Conservation (phyloP, 2,113 vertebrate species). For the Cinclus cinclus region DNA sequence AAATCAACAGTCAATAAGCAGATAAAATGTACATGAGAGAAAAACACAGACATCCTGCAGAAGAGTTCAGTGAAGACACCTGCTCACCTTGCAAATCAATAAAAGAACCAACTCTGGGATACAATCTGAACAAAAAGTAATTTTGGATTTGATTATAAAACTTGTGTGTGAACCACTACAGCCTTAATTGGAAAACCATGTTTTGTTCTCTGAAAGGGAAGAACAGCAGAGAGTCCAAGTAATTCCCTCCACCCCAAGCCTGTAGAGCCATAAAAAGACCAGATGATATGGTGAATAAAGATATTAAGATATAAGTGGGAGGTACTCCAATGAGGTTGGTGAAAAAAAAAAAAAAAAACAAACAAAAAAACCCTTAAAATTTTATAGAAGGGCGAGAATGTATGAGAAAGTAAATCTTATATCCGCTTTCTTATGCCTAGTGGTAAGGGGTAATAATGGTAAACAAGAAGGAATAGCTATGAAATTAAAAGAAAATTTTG, state of each 20-base stretch:
- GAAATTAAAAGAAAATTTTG: not conserved
- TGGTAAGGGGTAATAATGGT: not conserved
- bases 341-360: too few species aligned
- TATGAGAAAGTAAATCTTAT: not conserved
- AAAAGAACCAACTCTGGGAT: not conserved
- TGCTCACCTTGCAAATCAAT: not conserved
- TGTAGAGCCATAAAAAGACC: not conserved
- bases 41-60: not conserved
- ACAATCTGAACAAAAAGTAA: not conserved
- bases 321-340: not conserved
- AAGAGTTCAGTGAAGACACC: not conserved
- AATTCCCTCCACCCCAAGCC: not conserved
- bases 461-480: not conserved
- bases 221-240: not conserved
- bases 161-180: not conserved
- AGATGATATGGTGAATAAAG: not conserved
- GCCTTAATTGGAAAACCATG: not conserved
- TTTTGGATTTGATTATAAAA: not conserved
- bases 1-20: not conserved
- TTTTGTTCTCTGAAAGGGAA: not conserved
- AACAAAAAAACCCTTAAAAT: not conserved
- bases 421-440: not conserved
- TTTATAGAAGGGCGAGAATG: not conserved
- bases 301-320: not conserved
- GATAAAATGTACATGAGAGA: not conserved